Base-by-base conservation (phyloP, 1,140 invertebrate genomes). In the Brachionus angularis region DNA sequence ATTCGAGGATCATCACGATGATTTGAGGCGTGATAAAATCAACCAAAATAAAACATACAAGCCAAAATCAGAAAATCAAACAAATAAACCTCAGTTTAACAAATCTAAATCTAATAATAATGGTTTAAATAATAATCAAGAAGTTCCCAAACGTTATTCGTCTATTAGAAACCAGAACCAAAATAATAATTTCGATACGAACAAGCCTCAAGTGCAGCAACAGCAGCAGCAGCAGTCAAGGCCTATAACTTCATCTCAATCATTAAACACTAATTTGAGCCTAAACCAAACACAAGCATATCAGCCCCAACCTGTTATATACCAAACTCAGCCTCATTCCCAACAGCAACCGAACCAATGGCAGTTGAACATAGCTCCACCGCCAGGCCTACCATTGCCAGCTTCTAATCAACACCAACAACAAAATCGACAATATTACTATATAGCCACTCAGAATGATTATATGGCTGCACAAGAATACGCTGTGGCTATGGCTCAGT, bases 381-480 rank as follows among this genome's bases (percentile, higher is more conserved):
- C n/a, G n/a, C n/a, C n/a, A n/a, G n/a, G n/a, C n/a, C n/a, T n/a
- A n/a, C n/a, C n/a, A n/a, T n/a, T n/a, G n/a, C n/a, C n/a, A n/a
- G n/a, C n/a, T n/a, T n/a, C 39, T 5, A 42, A 42, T 14, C 39
- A 42, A 14, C n/a, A n/a, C n/a, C n/a, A n/a, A n/a, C n/a, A n/a
- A n/a, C n/a, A n/a, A n/a, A 42, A 42, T 14, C 16, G 34, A 3
- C 53, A 36, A 5, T 58, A 36, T 16, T 58, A 58, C 23, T 58
- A 39, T 23, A 39, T 58, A 2, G n/a, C n/a, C n/a, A 31, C 34
- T 3, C 53, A 58, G 25, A 39, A 18, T 25, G 53, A 58, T 23
- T 58, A 58, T 25, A 21, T 58, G 1, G 53, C 53, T 0, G 53
- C 53, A 5, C 53, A 58, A 10, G 53, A 58, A n/a, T 58, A 58